Evolutionary conservation across 1,140 invertebrate species (phyloP), one percentile per base, ranked within the genome.

Genomic region (Aphidius ervi): DNA sequence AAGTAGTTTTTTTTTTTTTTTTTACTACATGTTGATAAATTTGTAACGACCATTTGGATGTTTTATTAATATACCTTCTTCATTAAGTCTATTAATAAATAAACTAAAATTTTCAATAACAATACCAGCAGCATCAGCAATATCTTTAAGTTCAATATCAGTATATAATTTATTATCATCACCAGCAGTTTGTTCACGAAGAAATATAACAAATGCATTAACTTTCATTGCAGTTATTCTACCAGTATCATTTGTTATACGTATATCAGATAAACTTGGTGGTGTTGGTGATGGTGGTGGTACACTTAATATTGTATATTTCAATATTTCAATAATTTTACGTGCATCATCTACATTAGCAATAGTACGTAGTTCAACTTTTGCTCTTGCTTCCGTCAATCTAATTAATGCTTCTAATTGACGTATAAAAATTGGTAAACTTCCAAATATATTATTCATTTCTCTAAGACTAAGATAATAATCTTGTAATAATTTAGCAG

Each of bases 321-420:
- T 87, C 74, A 96, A 86, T 55, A 97, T 84, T 69, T 94, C 89
- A 23, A 97, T 84, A 20, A 96, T 87, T 74, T 97, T 92, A 58
- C 84, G 76, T 5, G 94, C 95, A 82, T 98, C 94, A 58, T 84
- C 68, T 58, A 78, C 82, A 6, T 88, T 93, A 2, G 90, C 92
- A 72, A 87, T 84, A 75, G 90, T 88, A 63, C 93, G 79, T 50
- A 97, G 80, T 73, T 96, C 94, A 10, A 91, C 70, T 69, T 93
- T 87, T 7, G 94, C 94, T 74, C 94, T 81, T 23, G 94, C 93
- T 87, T 95, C 88, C 9, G 93, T 91, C 3, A 98, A 80, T 70
- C 94, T 77, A 45, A 96, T 90, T 50, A 97, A 82, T 6, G 93
- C 94, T 82, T 95, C 91, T 39, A 96, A 81, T 72, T 96, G 92